Conservation (phyloP, 2,113 vertebrate genomes). For the Stomatorhinus ivindoensis region DNA sequence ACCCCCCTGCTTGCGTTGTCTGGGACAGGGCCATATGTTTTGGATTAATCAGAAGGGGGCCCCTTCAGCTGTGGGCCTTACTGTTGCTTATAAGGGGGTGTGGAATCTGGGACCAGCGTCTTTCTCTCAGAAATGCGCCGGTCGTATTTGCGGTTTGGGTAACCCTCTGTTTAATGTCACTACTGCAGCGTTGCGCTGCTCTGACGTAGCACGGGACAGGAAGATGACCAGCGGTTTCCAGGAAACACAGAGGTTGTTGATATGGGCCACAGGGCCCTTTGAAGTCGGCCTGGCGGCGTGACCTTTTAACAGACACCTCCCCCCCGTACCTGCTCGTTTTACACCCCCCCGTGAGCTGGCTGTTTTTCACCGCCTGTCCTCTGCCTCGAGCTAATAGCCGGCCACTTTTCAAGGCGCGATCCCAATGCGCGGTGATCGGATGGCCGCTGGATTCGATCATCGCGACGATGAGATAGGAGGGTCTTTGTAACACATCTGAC, state of each 20-base stretch:
- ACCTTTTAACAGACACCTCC: constrained; percentile 36
- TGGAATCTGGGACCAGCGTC: background rate
- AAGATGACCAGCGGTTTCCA: constrained; percentile 21
- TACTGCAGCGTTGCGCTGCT: background rate
- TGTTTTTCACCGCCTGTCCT: background rate
- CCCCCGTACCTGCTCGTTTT: constrained; percentile 25
- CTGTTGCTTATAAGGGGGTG: background rate
- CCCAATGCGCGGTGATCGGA: background rate
- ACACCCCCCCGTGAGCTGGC: constrained; percentile 38
- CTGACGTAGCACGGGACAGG: background rate
- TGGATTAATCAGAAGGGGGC: background rate
- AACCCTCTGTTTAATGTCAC: background rate
- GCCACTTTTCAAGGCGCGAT: background rate
- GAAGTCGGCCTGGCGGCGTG: constrained; percentile 18
- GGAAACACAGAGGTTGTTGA: constrained; percentile 22
- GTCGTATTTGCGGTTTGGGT: background rate
- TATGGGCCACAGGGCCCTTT: background rate
- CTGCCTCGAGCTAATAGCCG: background rate
- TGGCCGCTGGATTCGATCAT: background rate
- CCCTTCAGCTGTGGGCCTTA: background rate
- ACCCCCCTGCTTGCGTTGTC: background rate
- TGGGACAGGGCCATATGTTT: background rate
- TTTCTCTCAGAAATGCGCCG: background rate
- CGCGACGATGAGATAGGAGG: background rate
- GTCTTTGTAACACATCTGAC: background rate